Evolutionary conservation across 2,888 invertebrate species (phyloP).

Genomic region (Eristalis intricaria): DNA sequence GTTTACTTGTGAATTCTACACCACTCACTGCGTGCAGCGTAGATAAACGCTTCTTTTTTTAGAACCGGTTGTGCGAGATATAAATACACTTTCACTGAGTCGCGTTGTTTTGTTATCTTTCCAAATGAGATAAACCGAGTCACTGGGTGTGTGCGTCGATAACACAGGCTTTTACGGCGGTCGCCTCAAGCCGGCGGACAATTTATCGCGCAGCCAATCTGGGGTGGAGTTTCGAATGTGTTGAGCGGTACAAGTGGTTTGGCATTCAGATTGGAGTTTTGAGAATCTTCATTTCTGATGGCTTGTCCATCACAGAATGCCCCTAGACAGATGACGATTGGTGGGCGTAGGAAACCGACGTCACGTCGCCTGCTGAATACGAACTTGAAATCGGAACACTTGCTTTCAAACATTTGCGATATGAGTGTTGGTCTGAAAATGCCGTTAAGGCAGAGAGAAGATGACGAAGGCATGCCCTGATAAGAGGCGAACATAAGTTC

Average conservation of each 20-base stretch:
- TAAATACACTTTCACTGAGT: background rate
- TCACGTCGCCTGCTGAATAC: too few species aligned
- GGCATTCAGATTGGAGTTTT: background rate
- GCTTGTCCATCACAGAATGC: background rate
- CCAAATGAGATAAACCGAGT: background rate
- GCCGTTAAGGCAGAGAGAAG: too few species aligned
- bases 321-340: too few species aligned
- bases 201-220: background rate
- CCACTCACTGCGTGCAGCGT: background rate
- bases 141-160: background rate
- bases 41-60: background rate
- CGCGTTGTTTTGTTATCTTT: background rate
- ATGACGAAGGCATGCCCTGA: too few species aligned
- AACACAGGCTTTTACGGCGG: background rate
- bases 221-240: background rate
- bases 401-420: too few species aligned
- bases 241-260: background rate
- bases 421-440: too few species aligned
- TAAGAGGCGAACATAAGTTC: too few species aligned
- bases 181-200: background rate
- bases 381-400: too few species aligned
- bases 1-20: constrained; percentile 33
- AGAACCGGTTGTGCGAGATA: background rate
- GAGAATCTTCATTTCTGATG: background rate
- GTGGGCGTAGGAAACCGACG: too few species aligned